Evolutionary conservation across 2,113 vertebrate genomes (phyloP).

Genomic region (Acanthisitta chloris): DNA sequence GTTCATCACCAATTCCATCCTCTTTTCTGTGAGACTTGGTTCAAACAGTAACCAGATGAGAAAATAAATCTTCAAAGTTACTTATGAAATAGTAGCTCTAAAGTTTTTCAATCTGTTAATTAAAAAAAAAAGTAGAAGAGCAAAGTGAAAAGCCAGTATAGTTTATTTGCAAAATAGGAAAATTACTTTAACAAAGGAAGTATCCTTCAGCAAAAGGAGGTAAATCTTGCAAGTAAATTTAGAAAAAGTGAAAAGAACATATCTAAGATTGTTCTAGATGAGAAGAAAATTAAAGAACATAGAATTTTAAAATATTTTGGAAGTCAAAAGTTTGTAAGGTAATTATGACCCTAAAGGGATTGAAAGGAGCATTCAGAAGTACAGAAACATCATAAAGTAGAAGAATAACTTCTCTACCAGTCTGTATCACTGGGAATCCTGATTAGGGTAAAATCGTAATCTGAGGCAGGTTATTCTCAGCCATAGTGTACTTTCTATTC

Average conservation of each 20-base stretch:
- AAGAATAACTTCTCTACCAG: background rate
- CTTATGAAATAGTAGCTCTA: background rate
- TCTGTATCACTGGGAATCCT: background rate
- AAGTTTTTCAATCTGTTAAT: background rate
- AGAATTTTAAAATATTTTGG: background rate
- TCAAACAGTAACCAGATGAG: background rate
- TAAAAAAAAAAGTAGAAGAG: background rate
- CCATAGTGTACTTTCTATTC: background rate
- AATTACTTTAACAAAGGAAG: background rate
- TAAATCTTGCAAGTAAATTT: background rate
- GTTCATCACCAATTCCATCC: background rate
- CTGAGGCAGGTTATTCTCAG: background rate
- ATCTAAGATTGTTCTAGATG: background rate
- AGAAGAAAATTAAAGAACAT: background rate
- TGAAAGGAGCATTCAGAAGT: background rate
- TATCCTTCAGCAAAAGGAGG: background rate
- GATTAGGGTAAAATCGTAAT: background rate
- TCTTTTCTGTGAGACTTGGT: background rate
- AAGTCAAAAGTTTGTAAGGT: background rate
- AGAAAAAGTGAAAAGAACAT: background rate
- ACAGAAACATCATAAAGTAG: background rate
- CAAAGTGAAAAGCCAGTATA: background rate
- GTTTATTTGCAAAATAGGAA: background rate
- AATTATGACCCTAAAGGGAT: background rate
- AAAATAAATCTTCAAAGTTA: background rate